These are phyloP conservation scores for Psephotus haematonotus DNA, from an alignment of 2,113 vertebrate genomes.

Conservation along the genomic window DNA sequence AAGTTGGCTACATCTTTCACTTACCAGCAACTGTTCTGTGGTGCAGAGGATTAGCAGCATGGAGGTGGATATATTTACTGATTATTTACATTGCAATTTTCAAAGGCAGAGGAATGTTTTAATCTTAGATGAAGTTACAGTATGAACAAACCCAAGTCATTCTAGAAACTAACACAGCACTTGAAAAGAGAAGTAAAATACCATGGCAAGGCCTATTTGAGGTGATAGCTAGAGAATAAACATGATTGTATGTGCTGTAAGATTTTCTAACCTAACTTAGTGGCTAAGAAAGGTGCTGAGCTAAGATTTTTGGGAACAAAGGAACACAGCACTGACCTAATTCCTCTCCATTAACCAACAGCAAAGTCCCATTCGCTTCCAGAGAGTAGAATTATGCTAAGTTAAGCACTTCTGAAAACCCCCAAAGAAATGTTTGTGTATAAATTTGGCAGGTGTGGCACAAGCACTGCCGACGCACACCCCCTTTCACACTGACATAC, in stretches of 20 bases:
- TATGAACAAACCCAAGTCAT: neutral
- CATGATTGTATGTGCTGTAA: neutral
- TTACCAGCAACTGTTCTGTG: conserved; percentile 29
- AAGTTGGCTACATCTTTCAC: neutral
- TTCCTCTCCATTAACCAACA: conserved; percentile 9
- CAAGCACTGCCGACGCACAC: neutral
- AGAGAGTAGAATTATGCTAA: neutral
- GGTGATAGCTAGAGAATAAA: conserved; percentile 28
- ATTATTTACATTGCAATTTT: conserved; percentile 43
- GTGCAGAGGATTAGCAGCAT: neutral
- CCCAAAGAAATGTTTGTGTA: neutral
- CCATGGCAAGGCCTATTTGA: neutral
- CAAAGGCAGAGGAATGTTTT: conserved; percentile 53
- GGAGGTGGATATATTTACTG: conserved; percentile 43
- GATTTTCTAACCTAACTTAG: conserved; percentile 12
- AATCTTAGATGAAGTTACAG: conserved; percentile 47
- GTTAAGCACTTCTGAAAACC: conserved; percentile 22
- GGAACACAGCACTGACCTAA: conserved; percentile 6
- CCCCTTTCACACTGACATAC: neutral
- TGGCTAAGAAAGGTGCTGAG: conserved; percentile 47
- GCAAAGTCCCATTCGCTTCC: neutral
- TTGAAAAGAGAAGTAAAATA: conserved; percentile 27
- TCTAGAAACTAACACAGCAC: neutral
- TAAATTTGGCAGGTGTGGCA: neutral
- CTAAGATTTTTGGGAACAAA: conserved; percentile 30